Base-by-base conservation (phyloP, 2,888 invertebrate genomes). In the Tenthredo mesomela region DNA sequence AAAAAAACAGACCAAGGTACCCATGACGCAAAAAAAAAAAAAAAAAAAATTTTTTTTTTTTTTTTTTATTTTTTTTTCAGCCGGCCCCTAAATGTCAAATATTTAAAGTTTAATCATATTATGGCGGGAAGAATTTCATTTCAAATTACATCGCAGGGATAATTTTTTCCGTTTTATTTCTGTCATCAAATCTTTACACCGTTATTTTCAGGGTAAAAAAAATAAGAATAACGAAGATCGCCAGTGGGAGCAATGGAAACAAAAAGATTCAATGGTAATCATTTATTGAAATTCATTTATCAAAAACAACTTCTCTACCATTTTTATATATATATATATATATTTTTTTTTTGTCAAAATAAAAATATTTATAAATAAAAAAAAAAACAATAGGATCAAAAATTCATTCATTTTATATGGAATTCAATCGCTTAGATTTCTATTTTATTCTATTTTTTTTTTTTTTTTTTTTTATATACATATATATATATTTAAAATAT, bases 181-280 rank as follows among this genome's bases (percentile, higher is more conserved):
- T 37, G 5, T 7, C 43, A n/a, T 50, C 21, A 73, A 15, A 43
- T 70, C 40, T 3, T 61, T 61, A 21, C 25, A 61, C 33, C 67
- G 67, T 67, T 25, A 15, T 67, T 91, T 91, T 58, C 90, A 94
- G 92, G 90, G 91, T 10, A 93, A 94, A 88, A 95, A 95, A 91
- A 92, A 94, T 84, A 94, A 94, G 88, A 93, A 93, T 78, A 92
- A 93, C 84, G 94, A 94, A 25, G 93, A 93, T 37, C 95, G 95
- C 87, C 96, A 96, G 89, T 96, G 96, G 96, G 96, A 96, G 91
- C 95, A 95, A 88, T 96, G 96, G 96, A 96, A 96, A 90, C 94
- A 95, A 91, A 96, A 96, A 90, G 96, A 96, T 93, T 95, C 94
- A 86, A 95, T 96, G 93, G 95, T 96, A 91, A 95, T 95, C 43